phyloP scores from a whole-genome alignment of 92 coral and sea anemone genomes.

The Epizoanthus ramosus region DNA sequence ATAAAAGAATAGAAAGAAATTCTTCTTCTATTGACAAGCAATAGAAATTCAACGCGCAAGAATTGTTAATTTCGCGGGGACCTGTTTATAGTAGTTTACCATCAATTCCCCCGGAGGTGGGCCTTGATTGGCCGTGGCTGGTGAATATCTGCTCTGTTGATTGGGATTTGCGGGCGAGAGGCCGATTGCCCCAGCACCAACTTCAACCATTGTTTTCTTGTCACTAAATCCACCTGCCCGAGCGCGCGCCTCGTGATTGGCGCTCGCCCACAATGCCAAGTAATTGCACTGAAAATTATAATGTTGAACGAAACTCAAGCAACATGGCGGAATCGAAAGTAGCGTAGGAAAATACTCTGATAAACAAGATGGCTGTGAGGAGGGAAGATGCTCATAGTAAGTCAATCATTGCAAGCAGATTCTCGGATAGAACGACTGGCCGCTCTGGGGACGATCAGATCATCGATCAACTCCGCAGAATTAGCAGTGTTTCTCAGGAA shows the following conservation, averaged over 20 bases:
- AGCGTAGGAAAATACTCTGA: conserved; percentile 46
- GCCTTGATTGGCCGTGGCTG: conserved; percentile 7
- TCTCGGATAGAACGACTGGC: conserved; percentile 56
- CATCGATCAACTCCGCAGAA: conserved; percentile 86
- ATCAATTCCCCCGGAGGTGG: not conserved
- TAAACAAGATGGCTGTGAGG: conserved; percentile 81
- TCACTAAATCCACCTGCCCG: conserved; percentile 77
- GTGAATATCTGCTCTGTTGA: conserved; percentile 60
- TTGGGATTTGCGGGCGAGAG: conserved; percentile 79
- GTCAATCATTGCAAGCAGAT: conserved; percentile 76
- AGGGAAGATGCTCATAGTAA: conserved; percentile 67
- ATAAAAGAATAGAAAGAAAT: not conserved
- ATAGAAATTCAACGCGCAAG: not conserved
- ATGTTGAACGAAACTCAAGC: conserved; percentile 70
- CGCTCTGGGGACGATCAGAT: conserved; percentile 71
- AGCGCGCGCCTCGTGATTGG: conserved; percentile 57
- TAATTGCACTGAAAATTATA: conserved; percentile 85
- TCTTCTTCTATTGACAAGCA: not conserved
- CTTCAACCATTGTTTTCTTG: conserved; percentile 71
- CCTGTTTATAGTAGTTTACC: conserved; percentile 23
- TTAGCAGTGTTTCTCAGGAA: conserved; percentile 97
- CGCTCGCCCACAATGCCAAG: conserved; percentile 65
- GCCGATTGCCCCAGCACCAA: conserved; percentile 80
- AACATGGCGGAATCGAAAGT: conserved; percentile 87
- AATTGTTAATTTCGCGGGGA: conserved; percentile 24